Percentiles rank a stretch among this genome's conserved stretches.
Conservation (phyloP, 2,113 vertebrate species). For the Vidua chalybeata region DNA sequence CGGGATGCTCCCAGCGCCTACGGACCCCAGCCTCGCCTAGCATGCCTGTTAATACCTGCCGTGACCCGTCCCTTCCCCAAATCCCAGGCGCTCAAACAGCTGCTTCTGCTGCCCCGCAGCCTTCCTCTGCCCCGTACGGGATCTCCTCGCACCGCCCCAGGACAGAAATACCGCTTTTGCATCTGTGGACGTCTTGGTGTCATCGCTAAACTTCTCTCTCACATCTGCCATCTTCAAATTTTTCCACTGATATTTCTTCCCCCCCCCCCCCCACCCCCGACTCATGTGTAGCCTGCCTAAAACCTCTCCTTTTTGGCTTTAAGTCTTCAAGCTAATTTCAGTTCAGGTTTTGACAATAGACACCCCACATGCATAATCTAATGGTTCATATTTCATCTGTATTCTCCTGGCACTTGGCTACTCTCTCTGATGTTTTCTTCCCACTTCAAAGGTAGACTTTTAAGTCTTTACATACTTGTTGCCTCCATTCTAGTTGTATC, state of each 20-base stretch:
- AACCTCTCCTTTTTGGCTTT: background rate
- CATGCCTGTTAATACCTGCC: rapidly evolving
- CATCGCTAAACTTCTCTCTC: background rate
- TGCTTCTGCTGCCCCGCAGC: background rate
- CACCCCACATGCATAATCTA: rapidly evolving
- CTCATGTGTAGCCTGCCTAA: background rate
- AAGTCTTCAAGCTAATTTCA: background rate
- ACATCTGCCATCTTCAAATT: background rate
- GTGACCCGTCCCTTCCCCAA: rapidly evolving
- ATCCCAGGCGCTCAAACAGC: background rate
- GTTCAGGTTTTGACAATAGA: background rate
- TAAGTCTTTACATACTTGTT: background rate
- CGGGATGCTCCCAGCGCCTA: rapidly evolving
- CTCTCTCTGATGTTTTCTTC: background rate
- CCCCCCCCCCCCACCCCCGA: rapidly evolving
- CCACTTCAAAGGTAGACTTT: background rate
- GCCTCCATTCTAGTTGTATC: background rate
- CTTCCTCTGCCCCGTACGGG: no score
- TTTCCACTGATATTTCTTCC: background rate
- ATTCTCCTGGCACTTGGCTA: background rate
- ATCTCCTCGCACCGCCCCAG: rapidly evolving
- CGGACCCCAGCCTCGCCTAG: rapidly evolving
- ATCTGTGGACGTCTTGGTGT: background rate
- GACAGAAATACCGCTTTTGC: background rate
- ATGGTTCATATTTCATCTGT: background rate